Evolutionary conservation across 1,140 invertebrate species (phyloP), one percentile per base, ranked within the genome.

Genomic region (Hycleus cichorii): DNA sequence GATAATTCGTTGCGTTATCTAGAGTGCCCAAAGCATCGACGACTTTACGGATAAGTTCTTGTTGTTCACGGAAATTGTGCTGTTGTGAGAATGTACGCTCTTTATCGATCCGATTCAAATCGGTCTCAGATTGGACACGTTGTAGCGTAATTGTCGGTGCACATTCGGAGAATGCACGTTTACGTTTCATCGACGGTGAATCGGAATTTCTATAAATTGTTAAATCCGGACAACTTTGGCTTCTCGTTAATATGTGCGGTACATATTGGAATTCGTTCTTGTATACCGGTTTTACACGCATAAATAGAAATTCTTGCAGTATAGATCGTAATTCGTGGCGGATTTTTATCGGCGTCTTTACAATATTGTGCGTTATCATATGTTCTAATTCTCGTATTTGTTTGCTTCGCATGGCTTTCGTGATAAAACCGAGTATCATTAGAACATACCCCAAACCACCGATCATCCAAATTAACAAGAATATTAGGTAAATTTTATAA

Each of bases 371-470:
- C 9, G 83, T 85, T 38, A 91, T 70, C 68, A 88, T 86, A 60
- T 88, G 86, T 69, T 92, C 89, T 43, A 93, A 74, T 63, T 80
- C 78, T 43, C 81, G 78, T 25, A 93, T 80, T 67, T 83, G 81
- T 69, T 91, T 90, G 53, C 87, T 90, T 54, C 82, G 80, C 76
- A 87, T 77, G 8, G 81, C 84, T 59, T 80, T 75, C 0, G 88
- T 86, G 56, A 95, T 91, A 68, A 93, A 93, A 24, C 88, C 89
- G 60, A 95, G 82, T 44, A 95, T 87, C 91, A 95, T 95, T 10
- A 93, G 83, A 45, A 94, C 81, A 72, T 95, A 95, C 0, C 91
- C 92, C 54, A 95, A 76, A 1, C 92, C 92, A 64, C 93, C 90
- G 45, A 91, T 90, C 40, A 94, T 91, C 91, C 92, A 95, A 11